Base-by-base conservation (phyloP, 2,113 vertebrate genomes). In the Tragulus kanchil region DNA sequence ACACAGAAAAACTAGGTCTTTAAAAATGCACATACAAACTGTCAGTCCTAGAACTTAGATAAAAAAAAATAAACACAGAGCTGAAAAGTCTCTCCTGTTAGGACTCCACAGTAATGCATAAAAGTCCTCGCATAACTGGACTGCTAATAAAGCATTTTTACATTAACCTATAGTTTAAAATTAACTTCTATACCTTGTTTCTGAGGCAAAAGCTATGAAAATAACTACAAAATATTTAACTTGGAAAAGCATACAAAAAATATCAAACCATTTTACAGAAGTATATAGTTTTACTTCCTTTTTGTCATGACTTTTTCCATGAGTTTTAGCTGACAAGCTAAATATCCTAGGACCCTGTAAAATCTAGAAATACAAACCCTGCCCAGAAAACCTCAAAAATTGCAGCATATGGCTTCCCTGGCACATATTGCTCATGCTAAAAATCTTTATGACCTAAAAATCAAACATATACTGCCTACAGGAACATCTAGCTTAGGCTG, bases 201-300 rank as follows among this genome's bases (percentile, higher is more conserved):
- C 50, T n/a, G 82, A 77, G 12, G 59, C 16, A 52, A 94, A 91
- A 69, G 48, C 17, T 95, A 73, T 54, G 26, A 93, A 96, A 91
- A 96, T 81, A 90, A 71, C 3, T 50, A 59, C 3, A 94, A 78
- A 90, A 92, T 54, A 75, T 59, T 52, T 67, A 59, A 28, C 36
- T 90, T 82, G 82, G 12, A 77, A 13, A 89, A 65, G 23, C 75
- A 62, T 52, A 42, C 83, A 25, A 90, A 94, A 88, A 95, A 92
- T 25, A 81, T 65, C 84, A 58, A 71, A 48, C 28, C 64, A 3
- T 52, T 85, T 78, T 50, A 23, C n/a, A 94, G 2, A 90, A 91
- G 25, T 45, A 36, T 19, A 45, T 36, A 23, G 31, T 73, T 82
- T 67, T 73, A 89, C 42, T 85, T 69, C 15, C 26, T 86, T 92